Evolutionary conservation across 1,140 invertebrate genomes (phyloP).

Genomic region (Hycleus phaleratus): DNA sequence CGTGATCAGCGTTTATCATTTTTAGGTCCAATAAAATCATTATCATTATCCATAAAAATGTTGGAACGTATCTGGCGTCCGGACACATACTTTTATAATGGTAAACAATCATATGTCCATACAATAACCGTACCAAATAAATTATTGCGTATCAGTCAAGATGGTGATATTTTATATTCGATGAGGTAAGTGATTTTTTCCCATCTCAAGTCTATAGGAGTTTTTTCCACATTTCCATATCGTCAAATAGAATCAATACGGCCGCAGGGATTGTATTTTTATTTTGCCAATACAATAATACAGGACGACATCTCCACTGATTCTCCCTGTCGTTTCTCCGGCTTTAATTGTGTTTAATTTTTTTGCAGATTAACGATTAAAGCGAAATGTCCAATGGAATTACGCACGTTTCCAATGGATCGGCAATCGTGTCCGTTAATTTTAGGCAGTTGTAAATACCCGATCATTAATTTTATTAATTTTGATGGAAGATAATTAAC

Average conservation of each 20-base stretch:
- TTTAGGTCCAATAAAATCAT: constrained; percentile 67
- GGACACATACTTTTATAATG: constrained; percentile 84
- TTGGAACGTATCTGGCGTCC: constrained; percentile 86
- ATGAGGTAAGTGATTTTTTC: constrained; percentile 60
- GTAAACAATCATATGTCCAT: constrained; percentile 75
- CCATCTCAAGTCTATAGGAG: background rate
- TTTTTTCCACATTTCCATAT: background rate
- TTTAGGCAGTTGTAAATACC: constrained; percentile 86
- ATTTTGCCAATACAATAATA: no score
- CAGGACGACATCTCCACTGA: no score
- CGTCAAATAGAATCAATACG: no score
- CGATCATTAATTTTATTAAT: background rate
- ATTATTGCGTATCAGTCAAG: constrained; percentile 76
- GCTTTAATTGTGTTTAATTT: constrained; percentile 2
- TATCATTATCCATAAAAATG: constrained; percentile 85
- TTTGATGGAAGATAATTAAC: background rate
- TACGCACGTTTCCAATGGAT: constrained; percentile 96
- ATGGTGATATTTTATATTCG: constrained; percentile 90
- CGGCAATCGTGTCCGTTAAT: constrained; percentile 85
- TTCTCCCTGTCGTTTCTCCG: background rate
- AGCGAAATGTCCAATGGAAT: constrained; percentile 94
- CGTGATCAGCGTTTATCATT: constrained; percentile 76
- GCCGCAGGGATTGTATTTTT: no score
- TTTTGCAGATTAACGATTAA: constrained; percentile 86
- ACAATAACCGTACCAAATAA: constrained; percentile 94